These are phyloP conservation scores for Pachyseris speciosa DNA, from an alignment of 64 coral and sea anemone genomes.

Conservation along the genomic window DNA sequence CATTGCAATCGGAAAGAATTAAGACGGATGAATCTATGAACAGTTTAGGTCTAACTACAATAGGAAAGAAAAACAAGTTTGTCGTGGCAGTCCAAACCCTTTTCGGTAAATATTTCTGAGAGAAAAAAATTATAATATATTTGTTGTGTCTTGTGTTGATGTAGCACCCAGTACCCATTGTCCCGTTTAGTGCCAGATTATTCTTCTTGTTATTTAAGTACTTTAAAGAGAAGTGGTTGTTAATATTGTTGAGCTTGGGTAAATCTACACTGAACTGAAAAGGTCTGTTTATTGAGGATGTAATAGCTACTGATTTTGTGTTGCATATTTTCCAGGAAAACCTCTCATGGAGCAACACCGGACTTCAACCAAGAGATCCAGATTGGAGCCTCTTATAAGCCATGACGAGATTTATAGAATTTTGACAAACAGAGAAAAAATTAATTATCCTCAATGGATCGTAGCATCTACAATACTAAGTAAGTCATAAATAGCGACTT, in stretches of 20 bases:
- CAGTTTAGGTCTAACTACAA: conserved; percentile 3
- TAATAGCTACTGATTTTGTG: not conserved
- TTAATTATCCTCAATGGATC: conserved; percentile 28
- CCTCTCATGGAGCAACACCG: not conserved
- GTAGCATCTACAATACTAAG: conserved; percentile 40
- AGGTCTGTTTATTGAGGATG: not conserved
- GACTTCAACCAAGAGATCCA: not conserved
- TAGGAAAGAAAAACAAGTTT: conserved; percentile 24
- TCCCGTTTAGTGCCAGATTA: too few relatives aligned
- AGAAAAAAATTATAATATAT: too few relatives aligned
- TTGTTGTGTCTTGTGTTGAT: too few relatives aligned
- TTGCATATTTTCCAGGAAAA: conserved; percentile 16
- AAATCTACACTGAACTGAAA: too few relatives aligned
- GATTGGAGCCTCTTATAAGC: conserved; percentile 10
- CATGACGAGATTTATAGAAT: conserved; percentile 14
- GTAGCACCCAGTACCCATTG: too few relatives aligned
- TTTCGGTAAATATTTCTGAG: conserved; percentile 14
- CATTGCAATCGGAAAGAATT: conserved; percentile 12
- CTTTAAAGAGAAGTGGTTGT: too few relatives aligned
- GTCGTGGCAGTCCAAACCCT: not conserved
- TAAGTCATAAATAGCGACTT: not conserved
- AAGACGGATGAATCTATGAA: not conserved
- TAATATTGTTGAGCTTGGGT: too few relatives aligned
- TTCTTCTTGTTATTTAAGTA: too few relatives aligned
- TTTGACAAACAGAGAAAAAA: conserved; percentile 39